phyloP scores from a whole-genome alignment of 2,797 vertebrate genomes.

The Halcyon smyrnensis region DNA sequence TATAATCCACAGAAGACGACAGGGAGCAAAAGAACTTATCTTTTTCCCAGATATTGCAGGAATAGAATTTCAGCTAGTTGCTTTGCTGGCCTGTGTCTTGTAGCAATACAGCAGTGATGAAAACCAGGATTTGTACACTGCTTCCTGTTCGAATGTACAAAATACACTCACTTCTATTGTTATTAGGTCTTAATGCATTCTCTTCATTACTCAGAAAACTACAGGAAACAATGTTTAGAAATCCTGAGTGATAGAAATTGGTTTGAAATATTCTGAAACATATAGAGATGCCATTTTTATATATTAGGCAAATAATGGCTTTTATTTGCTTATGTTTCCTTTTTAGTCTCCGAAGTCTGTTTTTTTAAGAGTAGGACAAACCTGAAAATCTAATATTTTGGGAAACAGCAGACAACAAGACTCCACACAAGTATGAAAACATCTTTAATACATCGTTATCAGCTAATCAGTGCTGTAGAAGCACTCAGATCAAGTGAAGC shows the following conservation, averaged over 20 bases:
- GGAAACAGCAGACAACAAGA: constrained; percentile 40
- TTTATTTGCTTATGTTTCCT: not conserved
- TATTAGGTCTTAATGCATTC: not conserved
- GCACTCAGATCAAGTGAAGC: constrained; percentile 41
- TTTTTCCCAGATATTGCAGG: not conserved
- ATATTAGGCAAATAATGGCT: not conserved
- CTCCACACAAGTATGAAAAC: constrained; percentile 36
- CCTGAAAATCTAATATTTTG: constrained; percentile 49
- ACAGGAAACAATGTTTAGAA: not conserved
- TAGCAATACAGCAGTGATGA: not conserved
- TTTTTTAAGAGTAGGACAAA: not conserved
- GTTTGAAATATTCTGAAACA: not conserved
- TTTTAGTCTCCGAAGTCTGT: not conserved
- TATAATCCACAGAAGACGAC: not conserved
- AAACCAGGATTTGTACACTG: not conserved
- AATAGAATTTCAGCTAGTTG: not conserved
- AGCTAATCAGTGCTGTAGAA: constrained; percentile 34
- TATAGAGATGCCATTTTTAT: not conserved
- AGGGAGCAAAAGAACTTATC: not conserved
- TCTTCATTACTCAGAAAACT: not conserved
- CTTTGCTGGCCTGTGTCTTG: not conserved
- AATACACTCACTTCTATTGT: not conserved
- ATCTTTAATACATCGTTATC: constrained; percentile 37
- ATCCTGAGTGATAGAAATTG: not conserved
- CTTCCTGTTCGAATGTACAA: not conserved